phyloP scores from a whole-genome alignment of 2,113 vertebrate genomes.

The Atherinomorus stipes region DNA sequence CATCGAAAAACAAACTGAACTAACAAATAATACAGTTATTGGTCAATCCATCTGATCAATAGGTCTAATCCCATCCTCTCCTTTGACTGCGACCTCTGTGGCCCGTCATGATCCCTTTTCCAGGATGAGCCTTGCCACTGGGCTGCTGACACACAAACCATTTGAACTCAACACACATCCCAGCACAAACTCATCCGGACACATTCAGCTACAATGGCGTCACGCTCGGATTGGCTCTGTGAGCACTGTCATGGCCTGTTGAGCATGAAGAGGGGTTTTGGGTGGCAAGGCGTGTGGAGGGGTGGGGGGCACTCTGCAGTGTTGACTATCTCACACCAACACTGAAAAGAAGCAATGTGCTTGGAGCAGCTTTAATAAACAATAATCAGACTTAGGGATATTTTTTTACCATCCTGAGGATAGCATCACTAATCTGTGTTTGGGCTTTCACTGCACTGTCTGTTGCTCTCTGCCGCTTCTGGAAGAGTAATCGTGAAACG shows the following conservation, averaged over 20 bases:
- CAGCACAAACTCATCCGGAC: conserved; percentile 62
- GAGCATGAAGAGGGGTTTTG: conserved; percentile 73
- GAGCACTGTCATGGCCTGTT: conserved; percentile 73
- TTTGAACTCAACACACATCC: conserved; percentile 55
- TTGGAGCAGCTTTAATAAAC: conserved; percentile 20
- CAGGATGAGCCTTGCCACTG: conserved; percentile 48
- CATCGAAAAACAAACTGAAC: background rate
- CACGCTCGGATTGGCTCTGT: conserved; percentile 72
- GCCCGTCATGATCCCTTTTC: conserved; percentile 58
- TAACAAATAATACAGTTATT: background rate
- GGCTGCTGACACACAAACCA: conserved; percentile 48
- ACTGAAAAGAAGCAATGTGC: conserved; percentile 44
- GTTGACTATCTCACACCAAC: conserved; percentile 26
- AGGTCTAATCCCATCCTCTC: conserved; percentile 27
- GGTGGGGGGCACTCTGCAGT: background rate
- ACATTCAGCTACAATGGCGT: conserved; percentile 71
- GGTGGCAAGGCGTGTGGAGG: conserved; percentile 54
- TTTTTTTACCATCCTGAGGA: conserved; percentile 12
- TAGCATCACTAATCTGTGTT: conserved; percentile 11
- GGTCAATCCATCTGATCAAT: conserved; percentile 23
- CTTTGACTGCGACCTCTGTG: conserved; percentile 35
- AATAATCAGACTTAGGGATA: conserved; percentile 46
- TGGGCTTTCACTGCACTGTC: conserved; percentile 33
- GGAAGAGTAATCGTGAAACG: conserved; percentile 22
- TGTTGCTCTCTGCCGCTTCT: background rate